Evolutionary conservation across 1,140 invertebrate species (phyloP).

Genomic region (Dendrolimus punctatus): DNA sequence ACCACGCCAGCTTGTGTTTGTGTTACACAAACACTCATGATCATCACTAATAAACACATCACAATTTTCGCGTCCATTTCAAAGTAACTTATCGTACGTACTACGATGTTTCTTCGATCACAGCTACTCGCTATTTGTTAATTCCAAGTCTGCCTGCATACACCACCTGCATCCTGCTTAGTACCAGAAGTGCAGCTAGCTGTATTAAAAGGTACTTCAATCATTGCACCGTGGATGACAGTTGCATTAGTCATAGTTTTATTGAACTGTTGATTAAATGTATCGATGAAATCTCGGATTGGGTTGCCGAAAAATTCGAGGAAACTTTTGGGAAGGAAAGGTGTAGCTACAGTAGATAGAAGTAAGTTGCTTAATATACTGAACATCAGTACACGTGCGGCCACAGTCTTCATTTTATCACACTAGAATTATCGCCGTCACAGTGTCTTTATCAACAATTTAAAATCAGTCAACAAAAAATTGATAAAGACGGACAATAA

Average conservation of each 20-base stretch:
- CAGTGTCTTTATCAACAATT: constrained; percentile 34
- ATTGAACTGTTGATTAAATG: neutral
- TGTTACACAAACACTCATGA: constrained; percentile 18
- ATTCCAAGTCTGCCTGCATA: constrained; percentile 51
- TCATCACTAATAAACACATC: constrained; percentile 29
- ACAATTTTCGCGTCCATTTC: constrained; percentile 61
- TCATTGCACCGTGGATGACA: constrained; percentile 28
- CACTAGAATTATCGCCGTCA: constrained; percentile 15
- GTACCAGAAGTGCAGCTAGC: constrained; percentile 26
- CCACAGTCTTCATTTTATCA: constrained; percentile 48
- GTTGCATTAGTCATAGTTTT: neutral
- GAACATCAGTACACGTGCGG: constrained; percentile 40
- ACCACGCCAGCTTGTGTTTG: constrained; percentile 25
- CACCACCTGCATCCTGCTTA: constrained; percentile 39
- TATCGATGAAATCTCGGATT: constrained; percentile 35
- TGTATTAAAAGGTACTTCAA: constrained; percentile 43
- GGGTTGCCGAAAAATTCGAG: constrained; percentile 48
- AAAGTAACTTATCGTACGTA: constrained; percentile 33
- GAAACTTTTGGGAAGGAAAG: constrained; percentile 30
- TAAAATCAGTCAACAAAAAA: constrained; percentile 16
- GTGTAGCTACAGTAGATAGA: constrained; percentile 21
- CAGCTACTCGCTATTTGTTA: constrained; percentile 15
- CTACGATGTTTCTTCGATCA: constrained; percentile 30
- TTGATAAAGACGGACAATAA: constrained; percentile 9
- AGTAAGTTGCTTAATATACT: constrained; percentile 36